These are phyloP conservation scores for Brachypteracias leptosomus DNA, from an alignment of 2,113 vertebrate species.

Conservation along the genomic window DNA sequence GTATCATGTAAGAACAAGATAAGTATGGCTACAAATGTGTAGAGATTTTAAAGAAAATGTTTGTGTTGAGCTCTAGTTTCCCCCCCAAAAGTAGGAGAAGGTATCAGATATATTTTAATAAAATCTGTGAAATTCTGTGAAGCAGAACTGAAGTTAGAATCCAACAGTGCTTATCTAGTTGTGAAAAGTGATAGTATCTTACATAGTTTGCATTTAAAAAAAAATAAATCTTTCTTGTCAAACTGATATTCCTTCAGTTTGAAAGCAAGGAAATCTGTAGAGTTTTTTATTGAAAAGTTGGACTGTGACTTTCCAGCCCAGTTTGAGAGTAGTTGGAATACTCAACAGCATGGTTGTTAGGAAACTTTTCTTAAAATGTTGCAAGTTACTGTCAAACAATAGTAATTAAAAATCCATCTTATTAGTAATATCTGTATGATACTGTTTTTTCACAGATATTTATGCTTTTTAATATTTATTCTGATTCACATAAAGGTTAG, in stretches of 20 bases:
- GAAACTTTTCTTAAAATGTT: background rate
- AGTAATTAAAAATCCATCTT: background rate
- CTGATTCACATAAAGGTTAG: background rate
- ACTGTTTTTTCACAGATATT: background rate
- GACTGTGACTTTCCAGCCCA: background rate
- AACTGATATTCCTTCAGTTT: background rate
- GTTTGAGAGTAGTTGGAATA: background rate
- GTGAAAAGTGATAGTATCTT: background rate
- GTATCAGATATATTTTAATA: background rate
- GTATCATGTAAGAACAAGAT: background rate
- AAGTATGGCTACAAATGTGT: background rate
- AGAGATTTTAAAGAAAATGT: background rate
- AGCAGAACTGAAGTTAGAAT: background rate
- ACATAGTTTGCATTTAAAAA: background rate
- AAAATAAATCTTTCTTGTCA: background rate
- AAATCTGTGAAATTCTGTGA: background rate
- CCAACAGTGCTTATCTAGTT: background rate
- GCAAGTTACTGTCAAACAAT: background rate
- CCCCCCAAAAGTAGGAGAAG: background rate
- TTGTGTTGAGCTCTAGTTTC: background rate
- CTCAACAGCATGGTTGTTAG: background rate
- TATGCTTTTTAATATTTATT: background rate
- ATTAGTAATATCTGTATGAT: background rate
- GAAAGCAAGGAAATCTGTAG: background rate
- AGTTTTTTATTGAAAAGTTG: background rate